Evolutionary conservation across 2,888 invertebrate species (phyloP).

Genomic region (Drosophila greeni): DNA sequence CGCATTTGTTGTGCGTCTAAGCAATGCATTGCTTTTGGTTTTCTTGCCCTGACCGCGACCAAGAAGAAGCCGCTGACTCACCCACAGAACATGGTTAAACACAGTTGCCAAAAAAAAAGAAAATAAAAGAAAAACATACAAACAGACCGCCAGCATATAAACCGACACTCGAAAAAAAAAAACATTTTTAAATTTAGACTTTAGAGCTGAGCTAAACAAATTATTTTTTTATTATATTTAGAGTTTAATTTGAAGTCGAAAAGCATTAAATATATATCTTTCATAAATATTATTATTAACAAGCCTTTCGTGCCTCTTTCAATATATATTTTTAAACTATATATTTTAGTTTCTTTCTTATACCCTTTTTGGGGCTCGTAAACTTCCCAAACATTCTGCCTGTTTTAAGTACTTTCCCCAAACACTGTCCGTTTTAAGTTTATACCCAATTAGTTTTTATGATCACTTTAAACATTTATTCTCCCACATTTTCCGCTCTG

Average conservation of each 20-base stretch:
- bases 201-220: no score
- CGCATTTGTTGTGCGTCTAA: constrained; percentile 37
- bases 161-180: constrained; percentile 7
- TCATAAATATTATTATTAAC: not conserved
- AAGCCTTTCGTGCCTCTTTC: not conserved
- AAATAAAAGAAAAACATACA: constrained; percentile 7
- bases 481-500: constrained; percentile 1
- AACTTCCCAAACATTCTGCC: not conserved
- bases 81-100: constrained; percentile 31
- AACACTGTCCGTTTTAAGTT: not conserved
- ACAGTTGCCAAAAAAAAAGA: constrained; percentile 54
- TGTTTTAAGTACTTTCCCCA: no score
- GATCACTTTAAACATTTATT: not conserved
- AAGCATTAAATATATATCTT: not conserved
- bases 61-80: constrained; percentile 60
- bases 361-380: no score
- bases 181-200: no score
- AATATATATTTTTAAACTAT: no score
- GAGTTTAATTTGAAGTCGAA: not conserved
- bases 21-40: constrained; percentile 62
- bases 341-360: not conserved
- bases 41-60: constrained; percentile 67
- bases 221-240: no score
- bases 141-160: constrained; percentile 24
- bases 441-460: not conserved